Evolutionary conservation across 2,797 vertebrate species (phyloP).

Genomic region (Microctenopoma stevenorrisi): DNA sequence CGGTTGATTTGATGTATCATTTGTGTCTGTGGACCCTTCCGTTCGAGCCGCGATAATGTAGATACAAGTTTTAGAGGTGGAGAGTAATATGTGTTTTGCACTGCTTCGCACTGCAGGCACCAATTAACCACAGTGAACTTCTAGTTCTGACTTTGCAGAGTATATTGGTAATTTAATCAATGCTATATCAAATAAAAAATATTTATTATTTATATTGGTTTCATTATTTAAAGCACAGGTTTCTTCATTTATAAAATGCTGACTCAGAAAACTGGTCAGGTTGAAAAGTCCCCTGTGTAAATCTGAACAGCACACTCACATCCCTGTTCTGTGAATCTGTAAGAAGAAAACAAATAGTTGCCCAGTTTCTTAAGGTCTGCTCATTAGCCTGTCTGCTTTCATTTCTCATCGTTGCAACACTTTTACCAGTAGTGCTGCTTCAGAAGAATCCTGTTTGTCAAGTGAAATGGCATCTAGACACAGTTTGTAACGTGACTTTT

Average conservation of each 20-base stretch:
- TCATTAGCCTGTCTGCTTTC: constrained; percentile 1
- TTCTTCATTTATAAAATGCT: background rate
- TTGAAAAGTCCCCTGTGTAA: too few species aligned
- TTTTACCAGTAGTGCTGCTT: background rate
- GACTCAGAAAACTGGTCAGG: background rate
- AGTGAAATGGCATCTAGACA: background rate
- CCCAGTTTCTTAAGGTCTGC: background rate
- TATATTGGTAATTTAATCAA: too few species aligned
- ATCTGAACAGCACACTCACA: background rate
- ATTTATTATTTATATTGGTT: constrained; percentile 2
- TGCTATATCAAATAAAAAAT: background rate
- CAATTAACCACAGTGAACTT: background rate
- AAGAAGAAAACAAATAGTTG: background rate
- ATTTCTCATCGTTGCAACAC: constrained; percentile 10
- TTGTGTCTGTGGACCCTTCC: too few species aligned
- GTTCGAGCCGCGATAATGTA: too few species aligned
- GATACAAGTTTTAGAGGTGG: too few species aligned
- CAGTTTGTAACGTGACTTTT: too few species aligned
- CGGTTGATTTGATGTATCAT: too few species aligned
- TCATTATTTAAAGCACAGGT: background rate
- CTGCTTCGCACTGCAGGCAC: too few species aligned
- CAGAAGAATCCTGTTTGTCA: background rate
- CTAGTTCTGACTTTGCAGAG: background rate
- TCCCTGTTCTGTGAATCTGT: too few species aligned
- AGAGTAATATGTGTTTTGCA: too few species aligned